These are phyloP conservation scores for Iselma pallidipennis DNA, from an alignment of 2,888 invertebrate genomes.

Conservation along the genomic window DNA sequence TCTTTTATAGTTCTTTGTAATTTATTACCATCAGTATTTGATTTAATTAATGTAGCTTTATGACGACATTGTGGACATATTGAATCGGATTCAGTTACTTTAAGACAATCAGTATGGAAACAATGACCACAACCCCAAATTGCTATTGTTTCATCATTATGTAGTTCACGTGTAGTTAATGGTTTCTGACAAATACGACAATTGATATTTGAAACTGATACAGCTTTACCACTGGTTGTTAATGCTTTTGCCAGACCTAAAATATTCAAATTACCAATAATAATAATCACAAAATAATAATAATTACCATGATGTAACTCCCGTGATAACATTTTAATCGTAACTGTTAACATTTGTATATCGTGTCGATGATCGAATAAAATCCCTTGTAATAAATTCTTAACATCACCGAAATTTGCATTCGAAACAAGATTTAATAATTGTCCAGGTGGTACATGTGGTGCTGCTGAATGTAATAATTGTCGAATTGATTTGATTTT, in stretches of 20 bases:
- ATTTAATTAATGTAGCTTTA: constrained; percentile 37
- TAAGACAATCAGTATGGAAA: constrained; percentile 46
- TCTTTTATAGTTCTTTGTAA: constrained; percentile 14
- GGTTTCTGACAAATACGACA: constrained; percentile 51
- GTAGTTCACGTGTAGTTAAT: constrained; percentile 36
- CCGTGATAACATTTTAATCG: constrained; percentile 67
- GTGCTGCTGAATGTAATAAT: constrained; percentile 61
- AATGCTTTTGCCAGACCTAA: constrained; percentile 51
- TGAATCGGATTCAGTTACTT: constrained; percentile 36
- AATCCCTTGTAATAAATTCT: constrained; percentile 67
- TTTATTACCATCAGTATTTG: constrained; percentile 17
- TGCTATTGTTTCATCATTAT: constrained; percentile 39
- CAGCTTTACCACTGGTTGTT: constrained; percentile 44
- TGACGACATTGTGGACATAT: constrained; percentile 49
- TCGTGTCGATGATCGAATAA: constrained; percentile 77
- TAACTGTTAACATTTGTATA: constrained; percentile 70
- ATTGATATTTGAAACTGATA: constrained; percentile 44
- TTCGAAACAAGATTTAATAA: constrained; percentile 64
- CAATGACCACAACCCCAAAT: constrained; percentile 54
- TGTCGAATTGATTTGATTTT: constrained; percentile 55
- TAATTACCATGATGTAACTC: constrained; percentile 66
- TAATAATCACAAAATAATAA: not conserved
- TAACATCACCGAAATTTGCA: constrained; percentile 66
- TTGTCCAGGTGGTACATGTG: constrained; percentile 61
- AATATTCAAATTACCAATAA: constrained; percentile 25